Percentiles rank a stretch among this genome's conserved stretches.
phyloP scores from a whole-genome alignment of 2,888 invertebrate species.

The Mythimna pallens region DNA sequence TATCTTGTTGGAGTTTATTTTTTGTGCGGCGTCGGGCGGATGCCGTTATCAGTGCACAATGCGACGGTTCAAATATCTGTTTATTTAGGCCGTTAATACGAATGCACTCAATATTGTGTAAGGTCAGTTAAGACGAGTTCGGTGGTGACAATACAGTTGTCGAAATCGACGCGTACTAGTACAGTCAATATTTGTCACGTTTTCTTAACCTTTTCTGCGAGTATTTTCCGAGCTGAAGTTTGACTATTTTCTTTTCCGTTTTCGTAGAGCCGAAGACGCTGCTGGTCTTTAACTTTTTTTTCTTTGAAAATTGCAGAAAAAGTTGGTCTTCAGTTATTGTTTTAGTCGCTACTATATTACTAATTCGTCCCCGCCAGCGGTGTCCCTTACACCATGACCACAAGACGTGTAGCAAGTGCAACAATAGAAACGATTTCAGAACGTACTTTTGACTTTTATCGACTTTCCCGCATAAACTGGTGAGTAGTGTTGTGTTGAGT shows the following conservation, averaged over 20 bases:
- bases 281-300: neutral
- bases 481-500: constrained; percentile 24
- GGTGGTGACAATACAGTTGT: constrained; percentile 57
- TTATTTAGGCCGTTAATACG: constrained; percentile 76
- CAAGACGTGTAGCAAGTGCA: constrained; percentile 35
- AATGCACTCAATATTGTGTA: constrained; percentile 79
- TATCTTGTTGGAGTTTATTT: constrained; percentile 73
- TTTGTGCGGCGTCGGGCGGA: constrained; percentile 80
- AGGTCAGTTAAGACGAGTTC: constrained; percentile 81
- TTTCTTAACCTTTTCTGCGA: constrained; percentile 17
- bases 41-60: constrained; percentile 80
- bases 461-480: constrained; percentile 71
- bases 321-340: constrained; percentile 3
- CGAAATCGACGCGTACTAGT: constrained; percentile 40
- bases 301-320: neutral
- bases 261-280: neutral
- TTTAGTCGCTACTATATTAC: constrained; percentile 9
- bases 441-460: constrained; percentile 75
- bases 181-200: constrained; percentile 3
- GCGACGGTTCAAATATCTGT: constrained; percentile 72
- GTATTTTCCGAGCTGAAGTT: constrained; percentile 25
- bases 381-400: constrained; percentile 17
- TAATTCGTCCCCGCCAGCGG: constrained; percentile 28
- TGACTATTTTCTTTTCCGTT: neutral
- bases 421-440: constrained; percentile 61